These are phyloP conservation scores for Prionchulus punctatus DNA, from an alignment of 2,888 invertebrate genomes.

Conservation along the genomic window DNA sequence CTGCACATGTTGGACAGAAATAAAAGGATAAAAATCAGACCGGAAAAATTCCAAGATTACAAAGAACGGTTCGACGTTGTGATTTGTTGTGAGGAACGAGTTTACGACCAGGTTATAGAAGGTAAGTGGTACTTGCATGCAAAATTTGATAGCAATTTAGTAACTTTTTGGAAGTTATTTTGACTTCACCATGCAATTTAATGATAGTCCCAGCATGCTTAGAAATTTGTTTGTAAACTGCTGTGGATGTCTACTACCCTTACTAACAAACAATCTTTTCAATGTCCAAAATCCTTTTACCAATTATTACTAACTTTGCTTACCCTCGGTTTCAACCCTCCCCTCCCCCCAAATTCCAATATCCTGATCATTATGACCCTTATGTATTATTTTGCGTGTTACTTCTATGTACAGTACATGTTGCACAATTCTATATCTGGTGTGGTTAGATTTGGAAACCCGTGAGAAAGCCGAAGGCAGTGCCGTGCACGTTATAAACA, in stretches of 20 bases:
- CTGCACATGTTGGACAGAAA: slow-evolving; percentile 96
- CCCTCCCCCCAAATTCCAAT: too few relatives aligned
- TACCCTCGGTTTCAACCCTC: too few relatives aligned
- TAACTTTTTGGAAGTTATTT: too few relatives aligned
- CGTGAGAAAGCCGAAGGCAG: slow-evolving; percentile 5
- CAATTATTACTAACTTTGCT: background rate
- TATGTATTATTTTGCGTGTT: too few relatives aligned
- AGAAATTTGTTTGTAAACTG: too few relatives aligned
- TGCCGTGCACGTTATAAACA: slow-evolving; percentile 77
- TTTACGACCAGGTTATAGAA: slow-evolving; percentile 93
- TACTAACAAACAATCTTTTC: background rate
- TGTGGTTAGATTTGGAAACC: slow-evolving; percentile 37
- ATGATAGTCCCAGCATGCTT: too few relatives aligned
- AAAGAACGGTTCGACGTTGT: slow-evolving; percentile 82
- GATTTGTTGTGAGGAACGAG: slow-evolving; percentile 90
- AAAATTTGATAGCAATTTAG: too few relatives aligned
- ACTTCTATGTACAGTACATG: too few relatives aligned
- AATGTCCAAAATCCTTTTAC: background rate
- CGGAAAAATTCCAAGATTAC: slow-evolving; percentile 80
- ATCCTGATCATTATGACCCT: too few relatives aligned
- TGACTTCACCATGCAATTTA: too few relatives aligned
- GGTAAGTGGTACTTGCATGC: slow-evolving; percentile 48
- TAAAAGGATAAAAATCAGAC: slow-evolving; percentile 74
- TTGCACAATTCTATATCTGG: too few relatives aligned
- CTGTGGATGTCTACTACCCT: background rate